phyloP scores from a whole-genome alignment of 2,113 vertebrate genomes.

The Atractosteus spatula region DNA sequence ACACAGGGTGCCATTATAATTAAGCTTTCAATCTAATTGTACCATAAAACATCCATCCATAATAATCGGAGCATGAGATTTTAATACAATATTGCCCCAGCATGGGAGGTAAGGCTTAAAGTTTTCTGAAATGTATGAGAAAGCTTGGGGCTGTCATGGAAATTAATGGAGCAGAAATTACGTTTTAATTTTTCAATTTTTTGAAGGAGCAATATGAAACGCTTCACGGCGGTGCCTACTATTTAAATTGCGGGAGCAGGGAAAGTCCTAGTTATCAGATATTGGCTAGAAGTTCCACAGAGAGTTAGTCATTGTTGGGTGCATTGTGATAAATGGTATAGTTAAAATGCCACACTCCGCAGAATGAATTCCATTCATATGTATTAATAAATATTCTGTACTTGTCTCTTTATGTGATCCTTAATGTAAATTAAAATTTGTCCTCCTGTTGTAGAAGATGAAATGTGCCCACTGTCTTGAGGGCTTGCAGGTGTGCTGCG shows the following conservation, averaged over 20 bases:
- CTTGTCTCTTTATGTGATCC: too few relatives aligned
- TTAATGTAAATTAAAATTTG: too few relatives aligned
- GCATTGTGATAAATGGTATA: not conserved
- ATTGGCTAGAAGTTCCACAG: too few relatives aligned
- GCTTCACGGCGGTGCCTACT: too few relatives aligned
- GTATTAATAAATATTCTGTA: too few relatives aligned
- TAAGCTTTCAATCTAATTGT: slow-evolving; percentile 61
- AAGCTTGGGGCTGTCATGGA: slow-evolving; percentile 50
- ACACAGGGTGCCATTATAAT: slow-evolving; percentile 64
- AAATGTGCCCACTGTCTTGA: too few relatives aligned
- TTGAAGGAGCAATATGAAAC: too few relatives aligned
- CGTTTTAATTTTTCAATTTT: slow-evolving; percentile 47
- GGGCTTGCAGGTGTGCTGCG: too few relatives aligned
- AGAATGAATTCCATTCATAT: too few relatives aligned
- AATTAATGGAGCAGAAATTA: slow-evolving; percentile 72
- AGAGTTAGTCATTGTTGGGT: too few relatives aligned
- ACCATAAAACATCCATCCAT: slow-evolving; percentile 50
- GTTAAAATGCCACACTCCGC: too few relatives aligned
- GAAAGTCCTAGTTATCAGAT: not conserved
- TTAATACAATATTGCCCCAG: slow-evolving; percentile 70
- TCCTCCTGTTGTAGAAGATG: too few relatives aligned
- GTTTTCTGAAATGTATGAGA: slow-evolving; percentile 43
- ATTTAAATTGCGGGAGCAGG: not conserved
- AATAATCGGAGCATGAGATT: slow-evolving; percentile 74
- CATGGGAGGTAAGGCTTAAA: slow-evolving; percentile 57